Conservation (phyloP, 2,113 vertebrate species). For the Astatotilapia flaviijosephi region DNA sequence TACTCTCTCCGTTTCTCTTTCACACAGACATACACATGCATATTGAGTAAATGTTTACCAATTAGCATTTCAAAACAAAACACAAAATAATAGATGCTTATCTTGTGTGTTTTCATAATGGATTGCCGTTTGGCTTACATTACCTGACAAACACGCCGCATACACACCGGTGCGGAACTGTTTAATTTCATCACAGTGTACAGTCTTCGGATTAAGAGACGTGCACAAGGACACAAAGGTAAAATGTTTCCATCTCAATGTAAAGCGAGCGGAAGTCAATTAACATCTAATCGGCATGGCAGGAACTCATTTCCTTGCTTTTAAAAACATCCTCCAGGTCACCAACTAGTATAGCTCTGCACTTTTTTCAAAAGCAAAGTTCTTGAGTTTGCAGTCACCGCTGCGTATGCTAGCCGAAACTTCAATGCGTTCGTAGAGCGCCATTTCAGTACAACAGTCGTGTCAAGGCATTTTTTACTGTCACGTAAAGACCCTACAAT, state of each 20-base stretch:
- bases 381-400: background rate
- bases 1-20: background rate
- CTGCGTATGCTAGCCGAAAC: background rate
- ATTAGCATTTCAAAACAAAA: conserved; percentile 45
- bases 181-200: background rate
- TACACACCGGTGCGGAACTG: background rate
- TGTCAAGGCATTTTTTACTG: background rate
- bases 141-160: background rate
- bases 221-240: background rate
- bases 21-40: conserved; percentile 25
- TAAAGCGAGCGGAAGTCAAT: background rate
- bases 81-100: conserved; percentile 28
- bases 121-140: conserved; percentile 16
- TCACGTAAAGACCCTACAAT: background rate
- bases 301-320: background rate
- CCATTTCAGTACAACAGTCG: background rate
- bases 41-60: conserved; percentile 46
- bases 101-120: conserved; percentile 24
- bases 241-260: background rate
- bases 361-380: background rate
- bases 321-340: background rate
- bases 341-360: background rate
- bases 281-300: background rate
- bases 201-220: background rate
- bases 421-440: background rate